Evolutionary conservation across 1,140 invertebrate genomes (phyloP).

Genomic region (Heliothis subflexa): DNA sequence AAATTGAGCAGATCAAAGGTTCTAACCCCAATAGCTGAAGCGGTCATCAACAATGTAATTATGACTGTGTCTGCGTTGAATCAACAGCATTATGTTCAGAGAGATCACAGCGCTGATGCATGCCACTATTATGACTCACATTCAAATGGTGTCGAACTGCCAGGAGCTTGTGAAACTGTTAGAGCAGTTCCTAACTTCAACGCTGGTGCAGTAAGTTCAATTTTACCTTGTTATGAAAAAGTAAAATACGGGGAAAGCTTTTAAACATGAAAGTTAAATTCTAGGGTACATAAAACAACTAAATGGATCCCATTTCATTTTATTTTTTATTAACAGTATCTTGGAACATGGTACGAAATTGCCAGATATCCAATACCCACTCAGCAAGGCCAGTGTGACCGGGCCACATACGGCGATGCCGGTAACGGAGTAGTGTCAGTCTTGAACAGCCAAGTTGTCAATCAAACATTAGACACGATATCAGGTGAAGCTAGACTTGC

Average conservation of each 20-base stretch:
- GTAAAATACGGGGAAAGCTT: no score
- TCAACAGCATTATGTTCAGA: slow-evolving; percentile 60
- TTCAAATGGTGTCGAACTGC: neutral
- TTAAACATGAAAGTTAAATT: no score
- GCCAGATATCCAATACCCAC: slow-evolving; percentile 64
- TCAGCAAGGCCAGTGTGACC: slow-evolving; percentile 68
- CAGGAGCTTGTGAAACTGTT: neutral
- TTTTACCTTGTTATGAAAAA: neutral
- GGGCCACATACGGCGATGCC: slow-evolving; percentile 58
- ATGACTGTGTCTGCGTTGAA: slow-evolving; percentile 58
- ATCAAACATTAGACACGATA: neutral
- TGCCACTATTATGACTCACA: neutral
- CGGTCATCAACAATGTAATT: slow-evolving; percentile 57
- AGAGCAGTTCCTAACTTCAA: neutral
- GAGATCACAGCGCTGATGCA: slow-evolving; percentile 54
- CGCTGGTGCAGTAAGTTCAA: neutral
- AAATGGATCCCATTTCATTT: neutral
- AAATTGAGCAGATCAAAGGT: slow-evolving; percentile 67
- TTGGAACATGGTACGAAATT: slow-evolving; percentile 71
- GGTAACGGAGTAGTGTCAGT: slow-evolving; percentile 44
- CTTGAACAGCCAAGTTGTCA: slow-evolving; percentile 54
- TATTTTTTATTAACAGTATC: neutral
- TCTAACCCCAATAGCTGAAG: slow-evolving; percentile 51
- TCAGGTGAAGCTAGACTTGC: slow-evolving; percentile 55
- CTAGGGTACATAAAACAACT: no score